phyloP scores from a whole-genome alignment of 2,797 vertebrate species.

The Smutsia temminckii region DNA sequence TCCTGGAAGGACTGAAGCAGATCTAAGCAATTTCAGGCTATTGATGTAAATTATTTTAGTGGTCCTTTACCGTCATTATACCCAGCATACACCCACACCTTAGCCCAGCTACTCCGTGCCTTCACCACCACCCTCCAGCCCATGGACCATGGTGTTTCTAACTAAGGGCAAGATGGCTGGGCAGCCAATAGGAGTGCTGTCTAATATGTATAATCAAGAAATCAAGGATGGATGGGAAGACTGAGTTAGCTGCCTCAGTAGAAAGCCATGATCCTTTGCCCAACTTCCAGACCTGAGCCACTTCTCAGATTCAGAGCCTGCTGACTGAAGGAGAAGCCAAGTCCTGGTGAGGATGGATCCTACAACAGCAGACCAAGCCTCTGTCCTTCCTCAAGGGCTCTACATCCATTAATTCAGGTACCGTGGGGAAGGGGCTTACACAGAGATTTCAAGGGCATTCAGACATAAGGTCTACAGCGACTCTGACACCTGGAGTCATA shows the following conservation, averaged over 20 bases:
- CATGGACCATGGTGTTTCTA: neutral
- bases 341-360: neutral
- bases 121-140: neutral
- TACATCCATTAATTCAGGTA: neutral
- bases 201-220: neutral
- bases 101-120: neutral
- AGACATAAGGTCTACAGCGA: no score
- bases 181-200: neutral
- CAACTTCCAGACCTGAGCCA: neutral
- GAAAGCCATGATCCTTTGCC: neutral
- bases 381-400: neutral
- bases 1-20: neutral
- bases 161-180: neutral
- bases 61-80: neutral
- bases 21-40: neutral
- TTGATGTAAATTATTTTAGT: neutral
- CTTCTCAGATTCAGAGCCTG: neutral
- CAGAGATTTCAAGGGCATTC: neutral
- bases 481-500: neutral
- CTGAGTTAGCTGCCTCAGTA: neutral
- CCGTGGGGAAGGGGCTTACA: neutral
- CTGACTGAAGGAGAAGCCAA: neutral
- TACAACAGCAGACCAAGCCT: no score
- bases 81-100: neutral
- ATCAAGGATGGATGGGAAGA: neutral